Base-by-base conservation (phyloP, 2,797 vertebrate genomes). In the Coluber constrictor region DNA sequence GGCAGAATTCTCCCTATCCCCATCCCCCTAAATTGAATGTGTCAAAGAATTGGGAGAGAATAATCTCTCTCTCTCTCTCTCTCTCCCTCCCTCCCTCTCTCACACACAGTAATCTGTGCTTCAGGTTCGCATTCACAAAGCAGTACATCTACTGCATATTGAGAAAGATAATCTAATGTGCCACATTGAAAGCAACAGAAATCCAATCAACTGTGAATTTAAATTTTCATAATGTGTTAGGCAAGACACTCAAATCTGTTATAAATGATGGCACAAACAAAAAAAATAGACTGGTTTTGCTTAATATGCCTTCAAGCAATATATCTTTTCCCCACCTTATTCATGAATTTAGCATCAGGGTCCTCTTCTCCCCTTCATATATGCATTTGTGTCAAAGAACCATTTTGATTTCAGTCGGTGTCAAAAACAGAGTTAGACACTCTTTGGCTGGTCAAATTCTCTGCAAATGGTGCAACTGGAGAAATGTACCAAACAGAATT, bases 151-250 rank as follows among this genome's bases (percentile, higher is more conserved):
- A 57, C 83, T 87, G 79, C 87, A 90, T 96, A 90, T 95, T 96
- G 94, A 88, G 94, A 51, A 86, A 92, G 29, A 63, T 0, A 89
- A 16, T 95, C 95, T 96, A 96, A 95, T 96, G 93, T 94, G 95
- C 93, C 95, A 95, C 91, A 89, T 93, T 90, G 91, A 95, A 95
- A 94, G 93, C 95, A 94, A 96, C 95, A 95, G 95, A 96, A 96
- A 97, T 96, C 87, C 90, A 93, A 93, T 93, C 88, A 93, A 91
- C 90, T 86, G 59, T 16, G 37, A 92, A 47, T 83, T 93, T 83
- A 86, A 89, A 95, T 4, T 90, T 59, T 8, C 29, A 32, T 90
- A 79, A 79, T n/a, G 86, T 32, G 87, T 56, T 0, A 0, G 0
- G 6, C 91, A 92, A 92, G 93, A 94, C 92, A 94, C 94, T 94